These are phyloP conservation scores for Quadroppia sp. DNA, from an alignment of 2,888 invertebrate species.

Conservation along the genomic window DNA sequence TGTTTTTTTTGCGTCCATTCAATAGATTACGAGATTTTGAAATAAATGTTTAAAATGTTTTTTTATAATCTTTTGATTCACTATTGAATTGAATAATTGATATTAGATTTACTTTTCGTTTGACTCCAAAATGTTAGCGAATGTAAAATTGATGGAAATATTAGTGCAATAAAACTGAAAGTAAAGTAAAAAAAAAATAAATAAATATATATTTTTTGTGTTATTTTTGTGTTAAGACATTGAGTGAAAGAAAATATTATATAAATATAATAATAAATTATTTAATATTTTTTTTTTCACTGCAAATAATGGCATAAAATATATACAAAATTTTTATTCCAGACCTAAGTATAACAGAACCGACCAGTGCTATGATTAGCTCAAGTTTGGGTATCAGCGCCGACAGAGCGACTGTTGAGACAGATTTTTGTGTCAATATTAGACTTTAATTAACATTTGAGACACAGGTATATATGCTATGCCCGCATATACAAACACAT, in stretches of 20 bases:
- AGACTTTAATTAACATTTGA: neutral
- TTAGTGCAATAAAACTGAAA: conserved; percentile 65
- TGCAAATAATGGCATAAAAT: too few relatives aligned
- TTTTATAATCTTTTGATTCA: too few relatives aligned
- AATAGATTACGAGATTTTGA: too few relatives aligned
- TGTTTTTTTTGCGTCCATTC: too few relatives aligned
- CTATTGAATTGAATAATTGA: conserved; percentile 11
- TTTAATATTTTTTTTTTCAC: too few relatives aligned
- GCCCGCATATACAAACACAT: neutral
- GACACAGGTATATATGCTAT: neutral
- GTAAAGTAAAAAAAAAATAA: neutral
- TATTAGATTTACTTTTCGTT: conserved; percentile 49
- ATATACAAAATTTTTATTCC: neutral
- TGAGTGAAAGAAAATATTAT: neutral
- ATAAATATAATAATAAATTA: neutral
- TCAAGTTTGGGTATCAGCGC: conserved; percentile 77
- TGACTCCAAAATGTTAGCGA: conserved; percentile 76
- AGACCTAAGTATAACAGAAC: conserved; percentile 74
- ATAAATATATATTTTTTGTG: too few relatives aligned
- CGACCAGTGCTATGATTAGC: conserved; percentile 78
- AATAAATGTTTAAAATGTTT: too few relatives aligned
- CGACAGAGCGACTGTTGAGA: conserved; percentile 66
- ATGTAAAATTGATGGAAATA: conserved; percentile 79
- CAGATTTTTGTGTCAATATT: neutral
- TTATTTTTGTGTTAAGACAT: too few relatives aligned